Conservation (phyloP, 2,113 vertebrate genomes). For the Heterocephalus glaber region DNA sequence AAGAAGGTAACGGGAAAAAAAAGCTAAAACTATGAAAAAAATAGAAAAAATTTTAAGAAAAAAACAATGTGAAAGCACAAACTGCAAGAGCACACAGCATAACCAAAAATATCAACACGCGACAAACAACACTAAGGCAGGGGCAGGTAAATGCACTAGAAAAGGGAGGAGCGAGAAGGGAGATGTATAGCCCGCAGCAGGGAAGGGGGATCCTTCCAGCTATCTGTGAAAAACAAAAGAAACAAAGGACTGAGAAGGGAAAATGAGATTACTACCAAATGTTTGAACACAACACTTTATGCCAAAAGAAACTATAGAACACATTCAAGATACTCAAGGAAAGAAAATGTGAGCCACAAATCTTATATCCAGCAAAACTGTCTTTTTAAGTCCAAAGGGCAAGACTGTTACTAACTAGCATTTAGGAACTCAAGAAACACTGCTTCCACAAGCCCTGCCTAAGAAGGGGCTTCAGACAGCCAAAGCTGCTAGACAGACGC, state of each 20-base stretch:
- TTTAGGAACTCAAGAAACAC: background rate
- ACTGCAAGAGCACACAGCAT: background rate
- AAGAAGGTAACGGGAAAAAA: background rate
- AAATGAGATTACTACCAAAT: background rate
- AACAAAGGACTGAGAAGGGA: background rate
- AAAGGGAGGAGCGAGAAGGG: background rate
- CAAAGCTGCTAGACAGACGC: no score
- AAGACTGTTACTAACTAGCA: background rate
- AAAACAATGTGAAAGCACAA: background rate
- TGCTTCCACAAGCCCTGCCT: background rate
- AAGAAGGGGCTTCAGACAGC: background rate
- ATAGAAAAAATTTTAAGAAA: background rate
- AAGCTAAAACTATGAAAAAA: background rate
- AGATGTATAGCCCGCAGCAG: no score
- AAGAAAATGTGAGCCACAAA: background rate
- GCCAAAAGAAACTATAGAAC: background rate
- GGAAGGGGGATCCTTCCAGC: background rate
- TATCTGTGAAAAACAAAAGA: background rate
- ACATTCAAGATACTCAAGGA: background rate
- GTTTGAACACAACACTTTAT: background rate
- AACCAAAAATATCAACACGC: background rate
- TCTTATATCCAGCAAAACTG: conserved; percentile 12
- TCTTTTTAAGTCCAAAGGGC: background rate
- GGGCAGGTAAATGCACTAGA: background rate
- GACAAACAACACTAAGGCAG: background rate